Evolutionary conservation across 2,113 vertebrate species (phyloP), one percentile per base, ranked within the genome.

Genomic region (Nothocercus julius): DNA sequence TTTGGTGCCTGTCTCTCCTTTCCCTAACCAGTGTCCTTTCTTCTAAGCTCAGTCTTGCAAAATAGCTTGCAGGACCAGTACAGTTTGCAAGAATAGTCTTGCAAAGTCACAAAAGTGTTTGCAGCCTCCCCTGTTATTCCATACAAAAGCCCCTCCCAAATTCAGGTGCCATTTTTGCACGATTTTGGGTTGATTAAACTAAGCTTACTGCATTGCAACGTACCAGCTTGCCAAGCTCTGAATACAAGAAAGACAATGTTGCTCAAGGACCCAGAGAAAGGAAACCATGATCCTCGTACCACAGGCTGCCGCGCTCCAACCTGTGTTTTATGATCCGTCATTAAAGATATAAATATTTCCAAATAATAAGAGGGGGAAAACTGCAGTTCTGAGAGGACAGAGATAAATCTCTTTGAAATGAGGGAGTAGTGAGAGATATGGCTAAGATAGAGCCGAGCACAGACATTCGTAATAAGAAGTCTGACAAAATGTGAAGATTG

Each of bases 391-490:
- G 45, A 93, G 74, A 64, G 70, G 53, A 58, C 18, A 40, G 83
- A 92, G 25, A 84, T 90, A 93, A 95, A 96, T 95, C 74, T 93
- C 11, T 40, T 0, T 1, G 88, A 93, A 94, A 92, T 73, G 70
- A 92, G 90, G 80, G 73, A 96, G 47, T 45, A 34, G 30, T 84
- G 73, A 78, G 80, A 88, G 73, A 81, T 68, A n/a, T 17, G 54
- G 81, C 62, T 85, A 75, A 94, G 82, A 76, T 82, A 76, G 14
- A 88, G 15, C 44, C 1, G 0, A 40, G 58, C 44, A 32, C 1
- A 8, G 59, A 56, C 61, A 64, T 72, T 25, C 32, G 25, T 79
- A 81, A 94, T 44, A 64, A 89, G 84, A 82, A 80, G 24, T 45
- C 85, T 92, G 95, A 64, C 82, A 91, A 82, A 73, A 64, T 66